Base-by-base conservation (phyloP, 2,888 invertebrate genomes). In the Apamea monoglypha region DNA sequence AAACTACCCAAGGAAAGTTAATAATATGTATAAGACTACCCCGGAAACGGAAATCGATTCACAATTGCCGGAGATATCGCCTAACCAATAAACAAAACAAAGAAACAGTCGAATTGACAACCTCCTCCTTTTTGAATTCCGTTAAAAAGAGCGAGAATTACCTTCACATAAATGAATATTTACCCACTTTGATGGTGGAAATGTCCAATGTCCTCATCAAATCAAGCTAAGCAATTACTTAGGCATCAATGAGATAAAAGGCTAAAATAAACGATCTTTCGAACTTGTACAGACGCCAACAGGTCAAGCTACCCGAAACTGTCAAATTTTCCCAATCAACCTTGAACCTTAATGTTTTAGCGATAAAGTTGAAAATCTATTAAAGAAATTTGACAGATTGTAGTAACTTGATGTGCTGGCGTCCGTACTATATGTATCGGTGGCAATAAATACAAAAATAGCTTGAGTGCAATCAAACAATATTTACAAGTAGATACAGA, bases 181-280 rank as follows among this genome's bases (percentile, higher is more conserved):
- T 18, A 18, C 4, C 8, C 18, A 59, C 59, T 47, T 75, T 16
- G 36, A 21, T 61, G 32, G 2, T 75, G 21, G 8, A 76, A 29
- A 63, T 64, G 40, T n/a, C 40, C 6, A 25, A 21, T 14, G 18
- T 64, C 64, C 40, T 44, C n/a, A 78, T 77, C 25, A 32, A 78
- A 78, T 44, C 64, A 44, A 78, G 21, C 16, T 56, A 29, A n/a
- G 25, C 12, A 56, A 44, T 36, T 29, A 56, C 12, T 8, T n/a
- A 12, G n/a, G n/a, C 18, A 50, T 50, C 21, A 40, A 80, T 18
- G 36, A 29, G 32, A 56, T 36, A 56, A 80, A 44, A 63, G 53
- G 18, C 21, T 21, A 44, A 77, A 14, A 18, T 5, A 25, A 81
- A 50, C 16, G 44, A 6, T 18, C 6, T 14, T 29, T 64, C 44